phyloP scores from a whole-genome alignment of 64 coral and sea anemone genomes.

The Dendrophyllia cribrosa region DNA sequence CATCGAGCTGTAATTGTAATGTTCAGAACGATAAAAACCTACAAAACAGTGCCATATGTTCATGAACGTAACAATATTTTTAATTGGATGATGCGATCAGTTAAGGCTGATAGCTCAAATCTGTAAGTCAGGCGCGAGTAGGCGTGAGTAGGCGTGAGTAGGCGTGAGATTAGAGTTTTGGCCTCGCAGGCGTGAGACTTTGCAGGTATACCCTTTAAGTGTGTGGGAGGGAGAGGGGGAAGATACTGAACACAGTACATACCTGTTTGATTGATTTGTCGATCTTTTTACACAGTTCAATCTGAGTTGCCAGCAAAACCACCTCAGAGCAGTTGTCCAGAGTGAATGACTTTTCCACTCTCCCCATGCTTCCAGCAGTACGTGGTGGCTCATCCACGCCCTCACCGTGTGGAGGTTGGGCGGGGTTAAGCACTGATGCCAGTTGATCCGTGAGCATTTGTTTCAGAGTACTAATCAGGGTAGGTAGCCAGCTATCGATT shows the following conservation, averaged over 20 bases:
- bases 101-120: no score
- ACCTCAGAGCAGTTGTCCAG: slow-evolving; percentile 82
- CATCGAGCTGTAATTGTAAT: no score
- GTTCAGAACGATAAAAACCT: no score
- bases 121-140: no score
- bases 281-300: slow-evolving; percentile 81
- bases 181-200: no score
- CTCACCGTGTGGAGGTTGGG: not conserved
- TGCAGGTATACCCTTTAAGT: no score
- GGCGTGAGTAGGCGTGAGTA: no score
- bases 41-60: no score
- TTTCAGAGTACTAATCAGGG: slow-evolving; percentile 61
- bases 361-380: slow-evolving; percentile 32
- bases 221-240: no score
- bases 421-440: slow-evolving; percentile 16
- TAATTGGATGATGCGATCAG: no score
- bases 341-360: slow-evolving; percentile 72
- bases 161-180: no score
- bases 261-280: slow-evolving; percentile 72
- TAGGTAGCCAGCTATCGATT: slow-evolving; percentile 85
- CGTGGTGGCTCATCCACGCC: slow-evolving; percentile 22
- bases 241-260: not conserved
- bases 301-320: slow-evolving; percentile 73
- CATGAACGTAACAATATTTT: no score
- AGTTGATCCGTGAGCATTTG: slow-evolving; percentile 84